Conservation (phyloP, 2,888 invertebrate genomes). For the Marasmarcha lunaedactyla region DNA sequence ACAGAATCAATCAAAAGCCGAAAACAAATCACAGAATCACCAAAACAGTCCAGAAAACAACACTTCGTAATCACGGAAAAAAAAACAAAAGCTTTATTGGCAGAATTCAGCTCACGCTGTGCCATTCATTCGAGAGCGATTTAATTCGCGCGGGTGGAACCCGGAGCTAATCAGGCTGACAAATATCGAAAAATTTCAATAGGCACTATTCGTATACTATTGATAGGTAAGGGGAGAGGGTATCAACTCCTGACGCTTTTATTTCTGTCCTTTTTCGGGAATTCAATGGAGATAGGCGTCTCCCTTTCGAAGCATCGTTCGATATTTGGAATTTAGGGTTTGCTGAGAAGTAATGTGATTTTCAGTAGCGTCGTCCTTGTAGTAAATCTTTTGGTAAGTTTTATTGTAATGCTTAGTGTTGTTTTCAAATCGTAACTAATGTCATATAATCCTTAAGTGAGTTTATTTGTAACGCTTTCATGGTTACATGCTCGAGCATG, state of each 20-base stretch:
- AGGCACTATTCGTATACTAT: slow-evolving; percentile 37
- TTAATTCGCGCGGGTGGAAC: slow-evolving; percentile 33
- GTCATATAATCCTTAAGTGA: too few relatives aligned
- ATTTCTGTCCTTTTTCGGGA: slow-evolving; percentile 60
- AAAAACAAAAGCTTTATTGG: slow-evolving; percentile 11
- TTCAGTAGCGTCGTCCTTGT: not conserved
- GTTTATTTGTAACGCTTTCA: too few relatives aligned
- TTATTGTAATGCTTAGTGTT: too few relatives aligned
- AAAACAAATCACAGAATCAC: slow-evolving; percentile 5
- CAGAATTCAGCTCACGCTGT: slow-evolving; percentile 39
- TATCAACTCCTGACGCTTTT: slow-evolving; percentile 33
- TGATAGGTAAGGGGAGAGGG: slow-evolving; percentile 38
- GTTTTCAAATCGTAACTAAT: too few relatives aligned
- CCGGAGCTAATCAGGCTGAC: slow-evolving; percentile 63
- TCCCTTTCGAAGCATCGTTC: slow-evolving; percentile 46
- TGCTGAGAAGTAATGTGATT: slow-evolving; percentile 17
- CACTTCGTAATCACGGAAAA: slow-evolving; percentile 17
- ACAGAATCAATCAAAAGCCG: slow-evolving; percentile 26
- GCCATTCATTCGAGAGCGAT: slow-evolving; percentile 33
- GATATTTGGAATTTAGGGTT: slow-evolving; percentile 52
- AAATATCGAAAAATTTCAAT: slow-evolving; percentile 55
- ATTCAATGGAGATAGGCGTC: slow-evolving; percentile 66
- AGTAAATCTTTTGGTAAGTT: too few relatives aligned
- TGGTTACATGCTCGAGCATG: too few relatives aligned
- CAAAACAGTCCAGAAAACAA: slow-evolving; percentile 7